Evolutionary conservation across 2,888 invertebrate species (phyloP).

Genomic region (Embidobia sp.): DNA sequence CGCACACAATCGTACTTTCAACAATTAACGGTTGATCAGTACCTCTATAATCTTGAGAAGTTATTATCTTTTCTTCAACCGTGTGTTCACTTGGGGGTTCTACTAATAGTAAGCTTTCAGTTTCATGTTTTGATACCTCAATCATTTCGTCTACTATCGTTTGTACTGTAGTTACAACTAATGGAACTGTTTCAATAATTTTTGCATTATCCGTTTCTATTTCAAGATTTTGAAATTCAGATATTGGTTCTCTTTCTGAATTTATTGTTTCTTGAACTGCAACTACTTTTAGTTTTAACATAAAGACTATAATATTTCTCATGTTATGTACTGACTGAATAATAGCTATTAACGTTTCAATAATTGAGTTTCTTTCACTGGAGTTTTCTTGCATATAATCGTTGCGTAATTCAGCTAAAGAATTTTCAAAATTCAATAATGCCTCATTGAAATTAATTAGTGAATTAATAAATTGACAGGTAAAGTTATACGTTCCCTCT

Average conservation of each 20-base stretch:
- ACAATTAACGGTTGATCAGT: constrained; percentile 16
- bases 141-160: constrained; percentile 74
- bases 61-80: constrained; percentile 2
- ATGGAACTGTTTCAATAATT: constrained; percentile 44
- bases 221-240: constrained; percentile 21
- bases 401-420: constrained; percentile 69
- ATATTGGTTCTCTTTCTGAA: constrained; percentile 22
- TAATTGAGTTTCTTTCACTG: constrained; percentile 72
- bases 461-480: constrained; percentile 57
- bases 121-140: constrained; percentile 72
- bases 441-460: constrained; percentile 71
- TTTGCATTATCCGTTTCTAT: constrained; percentile 5
- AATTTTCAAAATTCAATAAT: constrained; percentile 69
- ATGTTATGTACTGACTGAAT: constrained; percentile 73
- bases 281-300: background rate
- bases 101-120: constrained; percentile 69
- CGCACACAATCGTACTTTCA: constrained; percentile 38
- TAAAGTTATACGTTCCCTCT: constrained; percentile 41
- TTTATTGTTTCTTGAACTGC: constrained; percentile 19
- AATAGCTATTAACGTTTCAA: constrained; percentile 76
- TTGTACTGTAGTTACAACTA: constrained; percentile 71
- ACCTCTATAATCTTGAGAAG: background rate
- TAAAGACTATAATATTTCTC: constrained; percentile 55
- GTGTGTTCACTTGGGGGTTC: constrained; percentile 66
- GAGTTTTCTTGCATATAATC: constrained; percentile 71